A percentile compares a stretch with the other conserved stretches of the same genome.
phyloP scores from a whole-genome alignment of 2,113 vertebrate genomes.

The Dascyllus trimaculatus region DNA sequence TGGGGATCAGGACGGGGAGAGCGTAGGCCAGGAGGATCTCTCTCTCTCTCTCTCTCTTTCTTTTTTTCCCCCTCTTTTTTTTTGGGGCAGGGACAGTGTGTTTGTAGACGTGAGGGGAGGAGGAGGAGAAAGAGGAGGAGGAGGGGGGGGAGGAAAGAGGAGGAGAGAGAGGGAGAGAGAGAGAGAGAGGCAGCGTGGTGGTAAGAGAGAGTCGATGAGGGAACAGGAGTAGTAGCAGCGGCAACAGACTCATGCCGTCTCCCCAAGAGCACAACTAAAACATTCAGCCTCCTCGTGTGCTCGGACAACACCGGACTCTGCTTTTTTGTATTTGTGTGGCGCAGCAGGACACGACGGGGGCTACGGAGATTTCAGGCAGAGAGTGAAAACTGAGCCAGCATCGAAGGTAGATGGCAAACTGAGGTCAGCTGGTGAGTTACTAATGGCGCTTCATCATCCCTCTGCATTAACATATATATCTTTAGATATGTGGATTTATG shows the following conservation, averaged over 20 bases:
- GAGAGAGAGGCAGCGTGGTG: constrained; percentile 66
- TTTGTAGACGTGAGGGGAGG: constrained; percentile 56
- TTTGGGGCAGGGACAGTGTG: constrained; percentile 52
- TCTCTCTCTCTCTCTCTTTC: constrained; percentile 23
- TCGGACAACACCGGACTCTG: constrained; percentile 42
- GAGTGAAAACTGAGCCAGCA: constrained; percentile 42
- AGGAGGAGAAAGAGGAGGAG: constrained; percentile 47
- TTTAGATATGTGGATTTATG: neutral
- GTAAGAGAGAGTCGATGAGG: constrained; percentile 61
- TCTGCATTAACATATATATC: constrained; percentile 22
- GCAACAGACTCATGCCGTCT: constrained; percentile 56
- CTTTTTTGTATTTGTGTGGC: constrained; percentile 5
- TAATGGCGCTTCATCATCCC: constrained; percentile 29
- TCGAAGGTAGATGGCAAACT: constrained; percentile 79
- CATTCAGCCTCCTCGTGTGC: constrained; percentile 43
- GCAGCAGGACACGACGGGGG: constrained; percentile 25
- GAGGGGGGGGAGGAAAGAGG: constrained; percentile 18
- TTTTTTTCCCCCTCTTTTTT: constrained; percentile 38
- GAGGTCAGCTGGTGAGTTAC: constrained; percentile 78
- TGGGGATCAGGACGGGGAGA: constrained; percentile 74
- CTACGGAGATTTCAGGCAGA: constrained; percentile 45
- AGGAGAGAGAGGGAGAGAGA: constrained; percentile 30
- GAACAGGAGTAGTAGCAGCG: constrained; percentile 63
- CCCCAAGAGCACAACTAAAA: constrained; percentile 26
- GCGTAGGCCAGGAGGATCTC: constrained; percentile 58